Evolutionary conservation across 2,888 invertebrate species (phyloP).

Genomic region (Gnatocerus cornutus): DNA sequence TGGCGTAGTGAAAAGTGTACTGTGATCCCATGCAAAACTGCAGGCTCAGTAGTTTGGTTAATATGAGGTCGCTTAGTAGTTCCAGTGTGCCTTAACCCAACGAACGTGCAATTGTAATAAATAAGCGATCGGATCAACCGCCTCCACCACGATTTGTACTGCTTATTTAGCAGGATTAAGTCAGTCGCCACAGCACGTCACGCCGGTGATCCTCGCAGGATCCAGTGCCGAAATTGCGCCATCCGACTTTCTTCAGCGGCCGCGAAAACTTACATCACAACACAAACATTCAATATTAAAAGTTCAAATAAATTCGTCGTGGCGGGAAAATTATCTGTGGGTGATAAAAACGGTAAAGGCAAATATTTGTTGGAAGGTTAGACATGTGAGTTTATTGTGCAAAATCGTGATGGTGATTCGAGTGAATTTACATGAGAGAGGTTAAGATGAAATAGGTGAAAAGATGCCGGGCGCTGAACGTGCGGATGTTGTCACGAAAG

Average conservation of each 20-base stretch:
- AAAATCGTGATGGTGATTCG: constrained; percentile 22
- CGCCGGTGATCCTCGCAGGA: constrained; percentile 30
- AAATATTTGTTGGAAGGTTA: constrained; percentile 30
- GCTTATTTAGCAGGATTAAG: constrained; percentile 44
- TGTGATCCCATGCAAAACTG: constrained; percentile 44
- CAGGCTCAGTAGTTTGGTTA: constrained; percentile 43
- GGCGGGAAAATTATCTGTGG: constrained; percentile 33
- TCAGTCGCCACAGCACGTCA: constrained; percentile 21
- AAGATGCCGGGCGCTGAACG: constrained; percentile 25
- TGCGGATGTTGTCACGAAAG: constrained; percentile 9
- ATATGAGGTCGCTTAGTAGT: constrained; percentile 39
- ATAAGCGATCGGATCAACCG: constrained; percentile 38
- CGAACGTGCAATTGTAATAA: constrained; percentile 44
- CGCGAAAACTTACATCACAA: constrained; percentile 40
- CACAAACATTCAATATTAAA: constrained; percentile 39
- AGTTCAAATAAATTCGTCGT: constrained; percentile 25
- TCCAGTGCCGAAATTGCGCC: constrained; percentile 15
- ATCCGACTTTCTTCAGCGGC: constrained; percentile 5
- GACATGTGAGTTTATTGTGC: constrained; percentile 27
- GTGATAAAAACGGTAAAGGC: constrained; percentile 25
- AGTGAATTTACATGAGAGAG: constrained; percentile 9
- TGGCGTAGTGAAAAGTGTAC: constrained; percentile 22
- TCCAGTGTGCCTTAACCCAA: constrained; percentile 4
- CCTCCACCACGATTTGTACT: constrained; percentile 38
- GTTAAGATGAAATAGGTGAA: background rate